phyloP scores from a whole-genome alignment of 2,113 vertebrate species.

The Mesocricetus auratus region DNA sequence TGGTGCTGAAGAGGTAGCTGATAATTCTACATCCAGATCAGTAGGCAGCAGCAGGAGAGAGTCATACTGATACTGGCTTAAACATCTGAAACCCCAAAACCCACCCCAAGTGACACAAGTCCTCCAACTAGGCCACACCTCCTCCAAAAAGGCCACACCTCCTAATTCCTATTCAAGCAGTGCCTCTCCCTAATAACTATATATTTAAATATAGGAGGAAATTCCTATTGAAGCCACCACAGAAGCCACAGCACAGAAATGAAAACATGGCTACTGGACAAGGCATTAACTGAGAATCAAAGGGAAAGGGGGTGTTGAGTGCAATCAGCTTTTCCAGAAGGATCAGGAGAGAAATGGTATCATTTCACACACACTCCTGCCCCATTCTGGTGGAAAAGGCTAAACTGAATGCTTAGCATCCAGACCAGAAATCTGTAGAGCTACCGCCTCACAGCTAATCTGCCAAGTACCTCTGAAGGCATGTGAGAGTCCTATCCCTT shows the following conservation, averaged over 20 bases:
- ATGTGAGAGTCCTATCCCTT: rapidly evolving
- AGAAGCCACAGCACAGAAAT: background rate
- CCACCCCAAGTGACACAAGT: no score
- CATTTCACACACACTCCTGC: background rate
- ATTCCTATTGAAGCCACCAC: background rate
- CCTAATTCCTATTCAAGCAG: background rate
- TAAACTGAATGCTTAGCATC: background rate
- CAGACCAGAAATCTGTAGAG: background rate
- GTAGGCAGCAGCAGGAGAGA: background rate
- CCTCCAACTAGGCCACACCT: no score
- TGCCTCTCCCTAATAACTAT: background rate
- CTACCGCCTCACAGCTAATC: background rate
- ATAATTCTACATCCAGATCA: background rate
- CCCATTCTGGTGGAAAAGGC: background rate
- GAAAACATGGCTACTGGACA: background rate
- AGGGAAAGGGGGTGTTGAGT: background rate
- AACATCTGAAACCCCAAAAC: background rate
- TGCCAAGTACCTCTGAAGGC: background rate
- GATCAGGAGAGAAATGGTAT: background rate
- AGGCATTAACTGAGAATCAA: slow-evolving; percentile 42
- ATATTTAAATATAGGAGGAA: background rate
- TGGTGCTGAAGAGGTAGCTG: background rate
- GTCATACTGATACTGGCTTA: background rate
- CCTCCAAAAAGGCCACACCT: background rate
- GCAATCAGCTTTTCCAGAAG: background rate